These are phyloP conservation scores for Lycocorax pyrrhopterus DNA, from an alignment of 2,113 vertebrate genomes.

Conservation along the genomic window DNA sequence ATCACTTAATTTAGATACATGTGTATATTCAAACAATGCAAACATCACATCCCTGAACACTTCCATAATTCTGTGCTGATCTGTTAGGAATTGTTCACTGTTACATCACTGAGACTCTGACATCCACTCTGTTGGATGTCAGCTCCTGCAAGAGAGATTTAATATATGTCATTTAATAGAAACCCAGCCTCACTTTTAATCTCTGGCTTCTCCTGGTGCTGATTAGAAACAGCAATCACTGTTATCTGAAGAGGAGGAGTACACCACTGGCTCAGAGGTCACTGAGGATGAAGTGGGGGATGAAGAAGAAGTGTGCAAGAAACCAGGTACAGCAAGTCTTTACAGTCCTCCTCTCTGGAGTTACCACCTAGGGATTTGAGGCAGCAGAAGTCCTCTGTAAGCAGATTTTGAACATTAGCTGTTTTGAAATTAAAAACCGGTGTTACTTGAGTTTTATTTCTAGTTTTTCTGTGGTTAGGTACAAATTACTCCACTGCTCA, in stretches of 20 bases:
- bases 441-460: background rate
- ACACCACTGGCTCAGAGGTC: slow-evolving; percentile 96
- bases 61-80: background rate
- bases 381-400: background rate
- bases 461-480: background rate
- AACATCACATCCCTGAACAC: background rate
- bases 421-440: background rate
- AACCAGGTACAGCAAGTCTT: slow-evolving; percentile 77
- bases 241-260: slow-evolving; percentile 95
- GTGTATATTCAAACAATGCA: background rate
- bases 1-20: background rate
- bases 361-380: background rate
- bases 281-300: slow-evolving; percentile 98
- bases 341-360: background rate
- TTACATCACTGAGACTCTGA: background rate
- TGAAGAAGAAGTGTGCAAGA: slow-evolving; percentile 92
- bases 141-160: background rate
- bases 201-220: background rate
- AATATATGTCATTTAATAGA: background rate
- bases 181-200: background rate
- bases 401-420: background rate
- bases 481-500: background rate
- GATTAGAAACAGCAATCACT: slow-evolving; percentile 87
- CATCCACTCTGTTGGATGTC: background rate
- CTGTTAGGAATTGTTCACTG: background rate